Base-by-base conservation (phyloP, 2,113 vertebrate genomes). In the Nerophis ophidion region DNA sequence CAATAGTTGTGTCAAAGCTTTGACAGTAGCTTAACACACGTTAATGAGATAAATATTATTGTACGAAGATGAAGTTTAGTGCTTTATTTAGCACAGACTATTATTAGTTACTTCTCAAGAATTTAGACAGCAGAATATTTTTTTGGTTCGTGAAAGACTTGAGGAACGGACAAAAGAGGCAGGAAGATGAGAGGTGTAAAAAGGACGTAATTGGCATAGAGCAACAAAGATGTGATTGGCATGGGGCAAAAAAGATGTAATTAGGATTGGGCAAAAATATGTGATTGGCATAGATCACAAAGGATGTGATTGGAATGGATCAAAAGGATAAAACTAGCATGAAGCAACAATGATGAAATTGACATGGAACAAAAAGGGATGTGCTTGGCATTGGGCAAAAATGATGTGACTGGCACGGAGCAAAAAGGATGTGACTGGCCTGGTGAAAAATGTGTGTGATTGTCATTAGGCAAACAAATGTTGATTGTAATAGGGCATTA, bases 131-230 rank as follows among this genome's bases (percentile, higher is more conserved):
- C n/a, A 33, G 15, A 53, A 15, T 53, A 14, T 53, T 44, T 44
- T 44, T 42, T 8, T 60, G 65, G 66, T 70, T 80, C 76, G 75
- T 53, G 73, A 67, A 79, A 57, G 71, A 77, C 65, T 16, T 68
- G 55, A 52, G 36, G 56, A 17, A 52, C 65, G 38, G 65, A 50
- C 57, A 66, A 55, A 44, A 60, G 60, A 59, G 53, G 58, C 50
- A 38, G 42, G 60, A 66, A 57, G 60, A 77, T 62, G 63, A 75
- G 60, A 67, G 59, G 42, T 44, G 77, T 60, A 79, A 81, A 81
- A 75, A 54, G 70, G 62, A 75, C 71, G 58, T 59, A 51, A 72
- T 72, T 61, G 63, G 75, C 45, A 8, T 72, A 3, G 67, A 60
- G 71, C 71, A 68, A 78, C 67, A 66, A 60, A 4, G 10, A 60